These are phyloP conservation scores for Pachyramphus minor DNA, from an alignment of 2,113 vertebrate species.

Conservation along the genomic window DNA sequence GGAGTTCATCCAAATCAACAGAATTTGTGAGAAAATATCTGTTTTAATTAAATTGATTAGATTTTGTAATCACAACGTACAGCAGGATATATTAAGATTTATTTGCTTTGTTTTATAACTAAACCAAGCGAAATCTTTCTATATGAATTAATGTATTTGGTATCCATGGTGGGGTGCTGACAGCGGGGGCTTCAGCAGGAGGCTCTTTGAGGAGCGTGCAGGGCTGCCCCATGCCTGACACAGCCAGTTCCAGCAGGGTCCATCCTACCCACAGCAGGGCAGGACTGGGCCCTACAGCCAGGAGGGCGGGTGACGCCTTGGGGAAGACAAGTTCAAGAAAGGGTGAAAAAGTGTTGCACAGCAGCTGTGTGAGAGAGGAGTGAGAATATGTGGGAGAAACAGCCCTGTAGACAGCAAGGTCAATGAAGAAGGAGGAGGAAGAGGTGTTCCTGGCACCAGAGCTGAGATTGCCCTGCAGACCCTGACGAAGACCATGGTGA, in stretches of 20 bases:
- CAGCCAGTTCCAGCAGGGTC: not conserved
- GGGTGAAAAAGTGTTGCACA: not conserved
- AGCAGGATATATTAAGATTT: not conserved
- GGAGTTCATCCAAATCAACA: not conserved
- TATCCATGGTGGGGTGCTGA: not conserved
- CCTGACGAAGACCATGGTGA: not conserved
- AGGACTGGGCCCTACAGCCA: fast-evolving
- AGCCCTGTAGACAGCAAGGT: not conserved
- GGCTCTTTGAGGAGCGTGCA: not conserved
- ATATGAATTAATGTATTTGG: not conserved
- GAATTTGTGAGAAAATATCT: not conserved
- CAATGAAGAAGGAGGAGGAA: not conserved
- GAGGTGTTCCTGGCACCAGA: not conserved
- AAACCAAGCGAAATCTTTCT: not conserved
- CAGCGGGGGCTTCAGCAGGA: no score
- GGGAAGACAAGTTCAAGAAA: not conserved
- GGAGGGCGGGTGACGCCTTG: fast-evolving
- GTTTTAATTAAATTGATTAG: not conserved
- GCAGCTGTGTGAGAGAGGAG: not conserved
- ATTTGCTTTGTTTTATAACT: not conserved
- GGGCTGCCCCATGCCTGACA: fast-evolving
- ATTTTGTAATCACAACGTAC: not conserved
- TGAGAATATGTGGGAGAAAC: not conserved
- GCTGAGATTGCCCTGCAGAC: not conserved
- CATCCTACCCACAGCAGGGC: fast-evolving